A percentile compares a stretch with the other conserved stretches of the same genome.
phyloP scores from a whole-genome alignment of 35 echinoderm and acorn worm species.

The Lytechinus variegatus region DNA sequence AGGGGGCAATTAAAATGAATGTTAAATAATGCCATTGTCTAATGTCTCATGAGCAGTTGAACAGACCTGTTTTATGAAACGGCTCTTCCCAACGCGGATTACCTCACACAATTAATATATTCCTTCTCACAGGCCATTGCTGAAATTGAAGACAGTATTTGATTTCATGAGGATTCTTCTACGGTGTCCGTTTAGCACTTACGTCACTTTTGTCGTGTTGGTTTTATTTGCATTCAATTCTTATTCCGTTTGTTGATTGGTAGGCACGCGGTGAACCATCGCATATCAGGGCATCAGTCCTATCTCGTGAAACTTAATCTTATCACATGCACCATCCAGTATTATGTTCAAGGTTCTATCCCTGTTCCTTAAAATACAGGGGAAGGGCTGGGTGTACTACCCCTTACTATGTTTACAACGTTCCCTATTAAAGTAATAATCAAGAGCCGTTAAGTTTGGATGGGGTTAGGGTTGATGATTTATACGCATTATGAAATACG shows the following conservation, averaged over 20 bases:
- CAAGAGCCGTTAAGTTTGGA: no score
- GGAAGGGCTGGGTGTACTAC: not conserved
- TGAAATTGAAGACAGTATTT: slow-evolving; percentile 42
- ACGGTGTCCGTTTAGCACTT: not conserved
- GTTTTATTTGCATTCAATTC: slow-evolving; percentile 13
- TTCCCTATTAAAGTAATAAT: no score
- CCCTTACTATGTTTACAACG: no score
- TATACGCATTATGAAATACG: no score
- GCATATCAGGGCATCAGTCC: not conserved
- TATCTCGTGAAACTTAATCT: not conserved
- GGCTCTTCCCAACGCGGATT: not conserved
- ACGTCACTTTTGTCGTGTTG: not conserved
- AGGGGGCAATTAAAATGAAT: no score
- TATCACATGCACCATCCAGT: not conserved
- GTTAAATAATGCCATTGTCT: no score
- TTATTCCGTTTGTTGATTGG: slow-evolving; percentile 23
- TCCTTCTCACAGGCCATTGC: not conserved
- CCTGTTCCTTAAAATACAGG: not conserved
- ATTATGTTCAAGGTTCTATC: not conserved
- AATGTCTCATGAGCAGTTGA: not conserved
- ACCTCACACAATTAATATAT: not conserved
- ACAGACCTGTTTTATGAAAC: not conserved
- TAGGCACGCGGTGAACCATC: not conserved
- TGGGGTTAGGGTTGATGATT: no score
- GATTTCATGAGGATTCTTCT: not conserved